Evolutionary conservation across 2,888 invertebrate species (phyloP).

Genomic region (Ornithoptera alexandrae): DNA sequence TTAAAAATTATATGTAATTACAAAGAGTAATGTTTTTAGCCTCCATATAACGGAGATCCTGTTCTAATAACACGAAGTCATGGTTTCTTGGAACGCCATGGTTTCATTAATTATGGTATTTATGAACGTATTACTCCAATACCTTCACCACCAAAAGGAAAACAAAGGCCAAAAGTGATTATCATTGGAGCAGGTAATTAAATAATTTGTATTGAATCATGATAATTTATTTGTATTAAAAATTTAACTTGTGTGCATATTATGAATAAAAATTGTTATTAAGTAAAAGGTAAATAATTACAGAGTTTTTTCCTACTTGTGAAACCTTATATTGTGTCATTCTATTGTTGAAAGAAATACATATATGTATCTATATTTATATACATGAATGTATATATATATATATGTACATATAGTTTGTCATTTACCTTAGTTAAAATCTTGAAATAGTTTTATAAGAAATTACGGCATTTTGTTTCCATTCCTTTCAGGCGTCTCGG

Average conservation of each 20-base stretch:
- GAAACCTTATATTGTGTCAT: no score
- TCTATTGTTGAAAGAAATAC: no score
- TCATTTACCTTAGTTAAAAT: background rate
- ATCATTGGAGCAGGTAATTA: conserved; percentile 83
- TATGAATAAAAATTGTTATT: background rate
- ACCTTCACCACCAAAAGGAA: conserved; percentile 76
- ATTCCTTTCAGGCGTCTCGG: conserved; percentile 90
- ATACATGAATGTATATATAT: no score
- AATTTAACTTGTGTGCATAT: background rate
- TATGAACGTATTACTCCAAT: conserved; percentile 91
- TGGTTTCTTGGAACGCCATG: conserved; percentile 95
- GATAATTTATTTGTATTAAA: background rate
- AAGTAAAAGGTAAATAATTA: no score
- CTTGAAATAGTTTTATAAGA: background rate
- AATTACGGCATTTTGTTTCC: background rate
- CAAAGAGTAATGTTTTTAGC: conserved; percentile 50
- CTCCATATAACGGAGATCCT: conserved; percentile 96
- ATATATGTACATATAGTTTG: background rate
- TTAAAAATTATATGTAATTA: background rate
- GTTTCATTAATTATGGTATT: conserved; percentile 98
- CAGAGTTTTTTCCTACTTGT: no score
- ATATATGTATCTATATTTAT: no score
- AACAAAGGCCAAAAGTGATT: conserved; percentile 84
- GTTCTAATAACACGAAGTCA: conserved; percentile 91
- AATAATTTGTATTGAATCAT: conserved; percentile 19